Base-by-base conservation (phyloP, 2,113 vertebrate species). In the Reinhardtius hippoglossoides region DNA sequence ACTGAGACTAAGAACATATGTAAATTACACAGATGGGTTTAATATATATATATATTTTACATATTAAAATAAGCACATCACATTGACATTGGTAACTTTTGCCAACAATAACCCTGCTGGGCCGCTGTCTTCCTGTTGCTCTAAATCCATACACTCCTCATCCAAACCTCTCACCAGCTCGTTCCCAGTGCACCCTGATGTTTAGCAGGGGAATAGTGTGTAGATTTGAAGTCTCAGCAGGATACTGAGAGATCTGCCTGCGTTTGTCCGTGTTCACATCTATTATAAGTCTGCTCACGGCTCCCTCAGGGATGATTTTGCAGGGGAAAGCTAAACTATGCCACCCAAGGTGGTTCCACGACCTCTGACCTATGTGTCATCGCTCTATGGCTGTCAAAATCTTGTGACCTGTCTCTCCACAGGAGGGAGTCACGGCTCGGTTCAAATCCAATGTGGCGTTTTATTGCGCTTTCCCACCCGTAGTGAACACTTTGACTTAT, bases 311-410 rank as follows among this genome's bases (percentile, higher is more conserved):
- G 78, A 74, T 18, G 44, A 54, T 65, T 86, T 74, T 75, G 69
- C 0, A 60, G 72, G 76, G 74, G 79, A 87, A 88, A 87, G 21
- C 73, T 75, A 83, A 88, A 89, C 88, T 23, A 88, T 92, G 83
- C 92, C 90, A 93, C 92, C 89, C 93, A 94, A 85, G 85, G 85
- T 88, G 82, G 83, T 89, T 90, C 78, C 57, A 67, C 81, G 83
- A 88, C 91, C 90, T 89, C 72, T 85, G 87, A 93, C 92, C 92
- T 78, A 0, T n/a, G 58, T 69, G 78, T 61, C 80, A 74, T 92
- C 83, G 16, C 65, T 90, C 81, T 85, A 35, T 27, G 63, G 52
- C 76, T 85, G 83, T 85, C 79, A 78, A 78, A 76, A 79, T 75
- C 71, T 55, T 69, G 10, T 80, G 81, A 67, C 85, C 73, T 72